Percentiles rank a stretch among this genome's conserved stretches.
These are phyloP conservation scores for Ophraella communa DNA, from an alignment of 2,888 invertebrate genomes.

Conservation along the genomic window DNA sequence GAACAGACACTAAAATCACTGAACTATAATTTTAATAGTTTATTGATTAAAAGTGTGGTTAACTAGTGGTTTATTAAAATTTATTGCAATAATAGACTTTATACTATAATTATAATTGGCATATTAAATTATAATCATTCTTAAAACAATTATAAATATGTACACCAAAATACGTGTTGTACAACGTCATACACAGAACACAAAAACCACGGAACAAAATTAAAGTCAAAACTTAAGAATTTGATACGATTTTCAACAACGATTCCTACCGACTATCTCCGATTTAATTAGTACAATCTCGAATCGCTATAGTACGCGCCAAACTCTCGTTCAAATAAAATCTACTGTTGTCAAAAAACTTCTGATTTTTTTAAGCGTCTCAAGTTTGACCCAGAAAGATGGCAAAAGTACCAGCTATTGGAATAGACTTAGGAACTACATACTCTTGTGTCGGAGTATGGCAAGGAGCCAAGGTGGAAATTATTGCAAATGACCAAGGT, in stretches of 20 bases:
- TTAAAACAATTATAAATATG: too few species aligned
- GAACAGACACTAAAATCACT: too few species aligned
- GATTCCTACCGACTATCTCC: neutral
- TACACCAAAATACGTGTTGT: too few species aligned
- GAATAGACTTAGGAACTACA: slow-evolving; percentile 79
- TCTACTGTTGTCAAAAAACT: slow-evolving; percentile 19
- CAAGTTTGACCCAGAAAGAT: slow-evolving; percentile 35
- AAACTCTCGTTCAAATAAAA: slow-evolving; percentile 31
- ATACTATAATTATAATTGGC: too few species aligned
- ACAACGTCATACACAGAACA: too few species aligned
- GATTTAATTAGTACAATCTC: neutral
- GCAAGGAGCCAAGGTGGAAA: slow-evolving; percentile 82
- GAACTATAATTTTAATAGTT: too few species aligned
- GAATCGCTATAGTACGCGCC: slow-evolving; percentile 34
- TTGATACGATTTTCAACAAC: neutral
- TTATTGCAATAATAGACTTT: too few species aligned
- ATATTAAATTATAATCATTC: too few species aligned
- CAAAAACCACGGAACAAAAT: too few species aligned
- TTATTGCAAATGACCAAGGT: slow-evolving; percentile 88
- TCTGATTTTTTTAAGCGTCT: slow-evolving; percentile 24
- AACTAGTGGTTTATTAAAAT: too few species aligned
- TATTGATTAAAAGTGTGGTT: too few species aligned
- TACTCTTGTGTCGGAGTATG: slow-evolving; percentile 85
- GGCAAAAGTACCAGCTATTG: slow-evolving; percentile 44
- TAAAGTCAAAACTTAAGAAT: too few species aligned